Evolutionary conservation across 1,140 invertebrate genomes (phyloP), one percentile per base, ranked within the genome.

Genomic region (Pogonognathellus flavescens): DNA sequence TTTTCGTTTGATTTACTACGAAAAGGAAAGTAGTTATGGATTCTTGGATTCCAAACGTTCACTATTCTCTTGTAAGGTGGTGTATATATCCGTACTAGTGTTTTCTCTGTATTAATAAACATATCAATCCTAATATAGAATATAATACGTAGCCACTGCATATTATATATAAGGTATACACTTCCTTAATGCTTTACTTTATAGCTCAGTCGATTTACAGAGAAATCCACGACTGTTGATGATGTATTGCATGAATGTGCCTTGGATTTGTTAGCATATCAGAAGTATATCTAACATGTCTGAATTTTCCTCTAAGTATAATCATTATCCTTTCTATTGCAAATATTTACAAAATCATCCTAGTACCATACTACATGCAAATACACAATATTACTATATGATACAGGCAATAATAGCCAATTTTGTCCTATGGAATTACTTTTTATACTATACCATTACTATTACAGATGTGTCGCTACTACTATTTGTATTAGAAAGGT

Each of bases 191-290:
- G 55, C 5, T 18, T 13, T 59, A 22, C 7, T 11, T 13, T 20
- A 20, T 41, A 41, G 31, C 31, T 72, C 41, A 41, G 66, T 25
- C n/a, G 25, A 16, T 76, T 76, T 76, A 14, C 41, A 16, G 41
- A 76, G 70, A 76, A 76, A 76, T 76, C 70, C 41, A 31, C 70
- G 31, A 49, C 41, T 76, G 31, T 50, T 76, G 25, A 76, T 76
- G 70, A 76, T 76, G 70, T 76, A 76, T 76, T 76, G 70, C 70
- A 4, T 50, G 31, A 76, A 76, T 76, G 70, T 76, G 70, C 70
- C 49, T 31, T 16, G 41, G 70, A 76, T 76, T 31, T 25, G 22
- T 41, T 70, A 13, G 18, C 10, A 16, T 16, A 25, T 22, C 22
- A 31, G 22, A n/a, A n/a, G n/a, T n/a, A n/a, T n/a, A n/a, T n/a